These are phyloP conservation scores for Atrina japonica DNA, from an alignment of 2,888 invertebrate genomes.

Conservation along the genomic window DNA sequence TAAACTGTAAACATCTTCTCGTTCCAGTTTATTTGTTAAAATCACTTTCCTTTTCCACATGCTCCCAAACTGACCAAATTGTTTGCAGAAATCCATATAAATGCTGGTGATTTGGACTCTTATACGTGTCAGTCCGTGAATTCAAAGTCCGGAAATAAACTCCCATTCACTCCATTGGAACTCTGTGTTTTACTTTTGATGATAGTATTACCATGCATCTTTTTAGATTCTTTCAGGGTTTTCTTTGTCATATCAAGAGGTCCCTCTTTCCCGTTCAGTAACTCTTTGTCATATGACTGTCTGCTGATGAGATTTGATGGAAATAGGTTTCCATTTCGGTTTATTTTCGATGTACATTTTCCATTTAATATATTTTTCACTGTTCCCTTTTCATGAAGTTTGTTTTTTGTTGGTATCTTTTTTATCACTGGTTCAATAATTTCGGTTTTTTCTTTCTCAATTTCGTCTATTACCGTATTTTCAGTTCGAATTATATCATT, in stretches of 20 bases:
- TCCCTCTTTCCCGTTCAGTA: not conserved
- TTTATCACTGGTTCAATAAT: not conserved
- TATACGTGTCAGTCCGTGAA: conserved; percentile 10
- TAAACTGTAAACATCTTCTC: too few relatives aligned
- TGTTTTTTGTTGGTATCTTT: not conserved
- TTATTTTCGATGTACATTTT: conserved; percentile 3
- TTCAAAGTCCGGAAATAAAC: conserved; percentile 14
- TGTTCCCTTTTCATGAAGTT: conserved; percentile 10
- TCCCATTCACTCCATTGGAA: conserved; percentile 8
- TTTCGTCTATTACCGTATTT: not conserved
- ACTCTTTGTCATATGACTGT: not conserved
- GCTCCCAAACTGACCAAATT: too few relatives aligned
- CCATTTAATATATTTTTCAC: conserved; percentile 1
- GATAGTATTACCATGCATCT: not conserved
- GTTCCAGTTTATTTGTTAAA: too few relatives aligned
- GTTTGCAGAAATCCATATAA: too few relatives aligned
- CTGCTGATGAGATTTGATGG: conserved; percentile 9
- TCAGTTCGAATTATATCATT: not conserved
- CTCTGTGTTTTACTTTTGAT: not conserved
- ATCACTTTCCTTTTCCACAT: too few relatives aligned
- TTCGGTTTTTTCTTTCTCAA: not conserved
- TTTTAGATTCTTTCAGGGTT: conserved; percentile 16
- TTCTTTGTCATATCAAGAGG: conserved; percentile 27
- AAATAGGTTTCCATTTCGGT: conserved; percentile 22
- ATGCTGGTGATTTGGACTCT: too few relatives aligned